phyloP scores from a whole-genome alignment of 2,113 vertebrate species.

The Saimiri boliviensis region DNA sequence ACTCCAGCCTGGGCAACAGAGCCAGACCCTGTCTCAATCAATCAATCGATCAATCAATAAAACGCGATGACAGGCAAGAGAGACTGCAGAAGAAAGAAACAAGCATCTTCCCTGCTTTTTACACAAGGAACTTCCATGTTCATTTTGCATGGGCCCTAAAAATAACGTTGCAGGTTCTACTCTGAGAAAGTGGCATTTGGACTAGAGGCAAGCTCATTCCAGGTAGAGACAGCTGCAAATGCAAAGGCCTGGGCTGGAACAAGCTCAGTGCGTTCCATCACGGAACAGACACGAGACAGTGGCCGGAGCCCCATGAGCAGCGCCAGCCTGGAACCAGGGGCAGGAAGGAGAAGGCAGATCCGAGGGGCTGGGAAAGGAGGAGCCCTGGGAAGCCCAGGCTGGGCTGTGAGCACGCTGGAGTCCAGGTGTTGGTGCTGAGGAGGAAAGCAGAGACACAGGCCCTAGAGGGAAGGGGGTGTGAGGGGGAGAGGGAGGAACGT shows the following conservation, averaged over 20 bases:
- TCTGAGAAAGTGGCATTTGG: neutral
- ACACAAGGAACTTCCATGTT: neutral
- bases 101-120: neutral
- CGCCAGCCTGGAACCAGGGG: neutral
- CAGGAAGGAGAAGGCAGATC: neutral
- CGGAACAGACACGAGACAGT: neutral
- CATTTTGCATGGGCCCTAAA: neutral
- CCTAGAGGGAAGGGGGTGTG: neutral
- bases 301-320: neutral
- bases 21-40: neutral
- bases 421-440: neutral
- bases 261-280: too few relatives aligned
- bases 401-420: too few relatives aligned
- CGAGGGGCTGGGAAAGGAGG: neutral
- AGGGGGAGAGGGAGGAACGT: rapidly evolving
- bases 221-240: neutral
- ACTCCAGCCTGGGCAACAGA: neutral
- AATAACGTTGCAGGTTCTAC: neutral
- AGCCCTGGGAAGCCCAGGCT: neutral
- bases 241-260: neutral
- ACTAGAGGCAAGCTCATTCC: neutral
- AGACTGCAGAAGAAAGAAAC: neutral
- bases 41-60: neutral
- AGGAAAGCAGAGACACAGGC: neutral
- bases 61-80: neutral